A percentile compares a stretch with the other conserved stretches of the same genome.
Evolutionary conservation across 2,113 vertebrate species (phyloP).

Genomic region (Cacatua alba): DNA sequence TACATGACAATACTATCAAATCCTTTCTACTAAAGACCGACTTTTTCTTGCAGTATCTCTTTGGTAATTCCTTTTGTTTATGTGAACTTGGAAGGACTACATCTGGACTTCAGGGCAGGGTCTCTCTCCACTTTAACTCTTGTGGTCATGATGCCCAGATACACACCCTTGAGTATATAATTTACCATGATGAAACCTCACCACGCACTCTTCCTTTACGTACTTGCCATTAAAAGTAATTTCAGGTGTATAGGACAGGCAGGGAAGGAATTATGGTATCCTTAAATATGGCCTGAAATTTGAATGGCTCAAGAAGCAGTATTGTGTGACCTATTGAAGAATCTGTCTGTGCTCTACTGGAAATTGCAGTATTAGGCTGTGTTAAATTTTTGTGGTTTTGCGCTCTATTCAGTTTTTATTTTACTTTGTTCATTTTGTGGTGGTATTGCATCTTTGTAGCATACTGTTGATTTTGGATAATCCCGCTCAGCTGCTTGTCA

Average conservation of each 20-base stretch:
- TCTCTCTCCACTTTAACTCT: not conserved
- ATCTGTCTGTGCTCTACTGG: not conserved
- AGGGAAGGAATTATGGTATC: not conserved
- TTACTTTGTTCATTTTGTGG: not conserved
- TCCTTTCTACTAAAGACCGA: not conserved
- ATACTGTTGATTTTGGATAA: not conserved
- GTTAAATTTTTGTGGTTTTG: not conserved
- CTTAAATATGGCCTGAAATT: not conserved
- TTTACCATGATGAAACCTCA: not conserved
- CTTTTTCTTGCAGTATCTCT: accelerated
- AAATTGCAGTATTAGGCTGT: not conserved
- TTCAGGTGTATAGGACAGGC: not conserved
- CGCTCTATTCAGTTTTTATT: not conserved
- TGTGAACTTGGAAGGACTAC: not conserved
- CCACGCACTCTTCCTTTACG: not conserved
- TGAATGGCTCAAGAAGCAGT: not conserved
- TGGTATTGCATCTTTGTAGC: not conserved
- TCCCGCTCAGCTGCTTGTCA: not conserved
- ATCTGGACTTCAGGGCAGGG: not conserved
- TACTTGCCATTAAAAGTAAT: not conserved
- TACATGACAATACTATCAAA: not conserved
- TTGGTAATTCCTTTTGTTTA: not conserved
- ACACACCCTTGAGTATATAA: not conserved
- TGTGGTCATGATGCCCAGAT: not conserved
- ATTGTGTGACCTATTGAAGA: not conserved